Percentiles rank a stretch among this genome's conserved stretches.
These are phyloP conservation scores for Varanus salvator DNA, from an alignment of 2,113 vertebrate genomes.

Conservation along the genomic window DNA sequence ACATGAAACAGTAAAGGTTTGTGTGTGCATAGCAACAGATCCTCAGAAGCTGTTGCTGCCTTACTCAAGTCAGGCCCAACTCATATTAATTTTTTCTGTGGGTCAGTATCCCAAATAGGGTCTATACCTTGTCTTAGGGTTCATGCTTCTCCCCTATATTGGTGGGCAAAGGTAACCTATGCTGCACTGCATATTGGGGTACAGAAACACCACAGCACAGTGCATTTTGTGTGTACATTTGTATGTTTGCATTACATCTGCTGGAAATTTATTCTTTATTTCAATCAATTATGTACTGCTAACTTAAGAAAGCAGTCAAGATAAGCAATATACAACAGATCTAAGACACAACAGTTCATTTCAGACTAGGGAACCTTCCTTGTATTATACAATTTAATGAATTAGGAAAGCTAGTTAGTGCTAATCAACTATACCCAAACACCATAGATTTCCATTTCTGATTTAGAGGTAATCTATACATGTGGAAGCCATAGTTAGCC, in stretches of 20 bases:
- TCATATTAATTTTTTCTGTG: no score
- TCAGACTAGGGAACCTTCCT: not conserved
- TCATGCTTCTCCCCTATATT: no score
- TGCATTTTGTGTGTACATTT: not conserved
- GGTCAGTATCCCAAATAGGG: no score
- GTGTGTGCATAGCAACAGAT: not conserved
- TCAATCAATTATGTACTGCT: not conserved
- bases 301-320: not conserved
- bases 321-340: not conserved
- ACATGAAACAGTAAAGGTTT: not conserved
- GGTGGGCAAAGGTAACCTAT: no score
- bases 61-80: not conserved
- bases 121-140: no score
- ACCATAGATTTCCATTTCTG: not conserved
- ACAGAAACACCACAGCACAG: no score
- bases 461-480: not conserved
- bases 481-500: not conserved
- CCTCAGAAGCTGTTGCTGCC: not conserved
- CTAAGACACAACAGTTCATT: not conserved
- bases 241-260: not conserved
- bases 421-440: not conserved
- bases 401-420: not conserved
- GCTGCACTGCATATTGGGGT: no score
- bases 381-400: not conserved
- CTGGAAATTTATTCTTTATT: not conserved